Percentiles rank a stretch among this genome's conserved stretches.
phyloP scores from a whole-genome alignment of 2,888 invertebrate species.

The Napeogenes sylphis region DNA sequence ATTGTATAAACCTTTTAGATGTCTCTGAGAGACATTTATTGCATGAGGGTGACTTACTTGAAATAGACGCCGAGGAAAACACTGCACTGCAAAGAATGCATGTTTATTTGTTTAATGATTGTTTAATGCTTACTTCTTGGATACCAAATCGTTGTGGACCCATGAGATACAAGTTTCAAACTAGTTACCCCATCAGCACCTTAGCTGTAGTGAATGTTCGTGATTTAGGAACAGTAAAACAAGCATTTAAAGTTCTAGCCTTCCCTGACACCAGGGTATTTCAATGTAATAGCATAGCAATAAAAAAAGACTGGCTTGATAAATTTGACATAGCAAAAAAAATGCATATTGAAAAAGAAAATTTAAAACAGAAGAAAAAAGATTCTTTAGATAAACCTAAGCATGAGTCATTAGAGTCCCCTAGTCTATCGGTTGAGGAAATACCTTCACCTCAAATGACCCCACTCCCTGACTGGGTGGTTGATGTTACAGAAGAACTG shows the following conservation, averaged over 20 bases:
- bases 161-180: conserved; percentile 89
- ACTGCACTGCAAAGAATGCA: conserved; percentile 91
- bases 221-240: conserved; percentile 91
- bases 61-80: conserved; percentile 92
- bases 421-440: conserved; percentile 70
- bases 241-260: conserved; percentile 95
- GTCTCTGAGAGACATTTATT: conserved; percentile 85
- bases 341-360: conserved; percentile 81
- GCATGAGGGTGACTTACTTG: conserved; percentile 94
- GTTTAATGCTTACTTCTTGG: conserved; percentile 92
- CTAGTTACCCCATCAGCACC: conserved; percentile 90
- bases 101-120: conserved; percentile 95
- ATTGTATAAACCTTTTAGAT: conserved; percentile 88
- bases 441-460: conserved; percentile 61
- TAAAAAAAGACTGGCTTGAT: conserved; percentile 95
- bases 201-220: conserved; percentile 96
- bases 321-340: conserved; percentile 94
- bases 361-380: conserved; percentile 76
- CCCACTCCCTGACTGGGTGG: conserved; percentile 88
- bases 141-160: conserved; percentile 85
- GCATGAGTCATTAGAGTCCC: conserved; percentile 63
- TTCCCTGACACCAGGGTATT: conserved; percentile 96
- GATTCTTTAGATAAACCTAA: conserved; percentile 63
- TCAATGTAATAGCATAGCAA: conserved; percentile 88
- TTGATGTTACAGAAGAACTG: conserved; percentile 94